Evolutionary conservation across 2,888 invertebrate species (phyloP).

Genomic region (Oscheius onirici): DNA sequence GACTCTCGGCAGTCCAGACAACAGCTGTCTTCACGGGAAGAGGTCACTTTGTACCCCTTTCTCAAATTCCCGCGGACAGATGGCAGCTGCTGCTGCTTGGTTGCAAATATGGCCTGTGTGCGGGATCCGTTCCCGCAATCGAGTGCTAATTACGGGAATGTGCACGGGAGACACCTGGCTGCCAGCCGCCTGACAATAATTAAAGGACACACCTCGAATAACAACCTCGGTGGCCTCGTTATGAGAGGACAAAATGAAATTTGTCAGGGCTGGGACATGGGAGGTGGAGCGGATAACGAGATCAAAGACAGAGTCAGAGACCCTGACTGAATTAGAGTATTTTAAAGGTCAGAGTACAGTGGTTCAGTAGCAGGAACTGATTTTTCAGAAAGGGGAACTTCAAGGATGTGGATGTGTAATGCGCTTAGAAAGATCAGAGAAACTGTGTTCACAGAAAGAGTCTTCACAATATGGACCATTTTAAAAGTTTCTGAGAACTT

Average conservation of each 20-base stretch:
- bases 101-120: background rate
- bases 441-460: no score
- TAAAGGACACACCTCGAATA: slow-evolving; percentile 12
- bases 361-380: no score
- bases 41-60: slow-evolving; percentile 2
- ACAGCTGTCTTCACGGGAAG: background rate
- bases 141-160: slow-evolving; percentile 1
- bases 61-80: slow-evolving; percentile 14
- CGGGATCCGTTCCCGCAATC: background rate
- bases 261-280: background rate
- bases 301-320: no score
- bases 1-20: slow-evolving; percentile 1
- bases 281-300: background rate
- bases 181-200: slow-evolving; percentile 20
- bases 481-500: no score
- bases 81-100: background rate
- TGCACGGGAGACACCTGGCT: slow-evolving; percentile 6
- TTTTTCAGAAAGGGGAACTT: no score
- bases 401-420: no score
- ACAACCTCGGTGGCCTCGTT: background rate
- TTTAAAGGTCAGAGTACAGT: no score
- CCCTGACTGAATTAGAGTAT: no score
- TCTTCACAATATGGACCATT: no score
- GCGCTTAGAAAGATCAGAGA: no score
- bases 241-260: background rate